Percentiles rank a stretch among this genome's conserved stretches.
Conservation (phyloP, 2,797 vertebrate genomes). For the Peromyscus nudipes region DNA sequence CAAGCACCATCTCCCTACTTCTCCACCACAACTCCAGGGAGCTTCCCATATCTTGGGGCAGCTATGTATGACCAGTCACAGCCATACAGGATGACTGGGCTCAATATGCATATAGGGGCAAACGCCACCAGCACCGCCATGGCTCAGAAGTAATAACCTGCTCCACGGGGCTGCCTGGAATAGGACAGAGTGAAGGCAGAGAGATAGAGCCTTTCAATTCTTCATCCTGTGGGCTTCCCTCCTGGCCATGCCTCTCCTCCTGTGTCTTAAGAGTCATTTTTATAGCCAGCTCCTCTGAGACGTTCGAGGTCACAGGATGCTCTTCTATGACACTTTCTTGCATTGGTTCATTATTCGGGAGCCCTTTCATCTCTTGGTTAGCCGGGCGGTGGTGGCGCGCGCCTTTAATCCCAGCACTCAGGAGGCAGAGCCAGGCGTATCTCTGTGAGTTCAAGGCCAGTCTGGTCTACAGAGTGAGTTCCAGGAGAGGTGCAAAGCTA, state of each 20-base stretch:
- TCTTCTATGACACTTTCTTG: not conserved
- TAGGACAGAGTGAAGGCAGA: not conserved
- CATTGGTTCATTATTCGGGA: not conserved
- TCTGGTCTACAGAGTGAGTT: too few species aligned
- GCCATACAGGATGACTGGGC: not conserved
- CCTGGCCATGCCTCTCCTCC: not conserved
- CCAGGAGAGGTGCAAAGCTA: too few species aligned
- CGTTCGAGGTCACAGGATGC: fast-evolving
- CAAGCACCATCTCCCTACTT: too few species aligned
- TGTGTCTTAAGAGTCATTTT: not conserved
- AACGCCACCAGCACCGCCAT: fast-evolving
- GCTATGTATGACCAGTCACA: not conserved
- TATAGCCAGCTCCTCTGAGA: not conserved
- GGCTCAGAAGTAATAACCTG: not conserved
- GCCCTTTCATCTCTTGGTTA: not conserved
- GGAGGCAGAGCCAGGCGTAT: too few species aligned
- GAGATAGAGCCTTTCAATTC: not conserved
- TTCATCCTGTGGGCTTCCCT: not conserved
- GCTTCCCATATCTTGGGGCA: fast-evolving
- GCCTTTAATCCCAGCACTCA: too few species aligned
- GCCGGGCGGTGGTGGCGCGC: too few species aligned
- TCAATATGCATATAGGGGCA: not conserved
- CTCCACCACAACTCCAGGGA: too few species aligned
- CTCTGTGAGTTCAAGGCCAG: too few species aligned
- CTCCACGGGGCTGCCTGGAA: too few species aligned